Percentiles rank a stretch among this genome's conserved stretches.
Evolutionary conservation across 2,797 vertebrate species (phyloP).

Genomic region (Cynodonichthys magdalenae): DNA sequence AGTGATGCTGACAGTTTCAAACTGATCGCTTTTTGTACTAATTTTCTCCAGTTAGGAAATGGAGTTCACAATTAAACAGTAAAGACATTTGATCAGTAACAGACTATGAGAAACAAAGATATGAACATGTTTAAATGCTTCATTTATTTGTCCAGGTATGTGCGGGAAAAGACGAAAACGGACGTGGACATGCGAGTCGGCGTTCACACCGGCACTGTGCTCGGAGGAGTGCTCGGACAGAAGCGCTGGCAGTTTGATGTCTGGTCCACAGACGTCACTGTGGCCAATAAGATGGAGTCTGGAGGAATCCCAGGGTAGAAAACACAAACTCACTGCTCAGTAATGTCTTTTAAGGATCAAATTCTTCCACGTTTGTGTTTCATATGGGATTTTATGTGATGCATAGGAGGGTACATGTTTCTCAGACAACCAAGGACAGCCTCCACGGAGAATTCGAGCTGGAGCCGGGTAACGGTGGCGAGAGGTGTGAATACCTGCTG

Average conservation of each 20-base stretch:
- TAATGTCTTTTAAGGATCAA: neutral
- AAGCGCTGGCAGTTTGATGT: conserved; percentile 97
- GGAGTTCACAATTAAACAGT: too few relatives aligned
- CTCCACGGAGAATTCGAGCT: conserved; percentile 91
- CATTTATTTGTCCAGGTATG: conserved; percentile 78
- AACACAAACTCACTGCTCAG: neutral
- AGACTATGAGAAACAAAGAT: neutral
- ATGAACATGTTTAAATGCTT: neutral
- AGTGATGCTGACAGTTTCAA: too few relatives aligned
- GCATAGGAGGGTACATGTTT: conserved; percentile 92
- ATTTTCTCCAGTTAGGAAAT: too few relatives aligned
- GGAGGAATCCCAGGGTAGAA: conserved; percentile 91
- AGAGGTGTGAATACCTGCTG: conserved; percentile 90
- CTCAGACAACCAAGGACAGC: conserved; percentile 91
- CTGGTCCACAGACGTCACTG: conserved; percentile 95
- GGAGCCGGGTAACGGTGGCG: conserved; percentile 88
- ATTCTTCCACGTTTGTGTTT: neutral
- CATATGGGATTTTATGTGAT: conserved; percentile 8
- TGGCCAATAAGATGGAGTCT: conserved; percentile 97
- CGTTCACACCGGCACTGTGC: conserved; percentile 91
- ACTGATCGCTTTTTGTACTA: too few relatives aligned
- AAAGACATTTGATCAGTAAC: neutral
- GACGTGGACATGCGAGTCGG: conserved; percentile 96
- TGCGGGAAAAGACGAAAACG: conserved; percentile 92
- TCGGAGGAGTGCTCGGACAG: conserved; percentile 94